Evolutionary conservation across 2,797 vertebrate genomes (phyloP).

Genomic region (Enteromius radiatus): DNA sequence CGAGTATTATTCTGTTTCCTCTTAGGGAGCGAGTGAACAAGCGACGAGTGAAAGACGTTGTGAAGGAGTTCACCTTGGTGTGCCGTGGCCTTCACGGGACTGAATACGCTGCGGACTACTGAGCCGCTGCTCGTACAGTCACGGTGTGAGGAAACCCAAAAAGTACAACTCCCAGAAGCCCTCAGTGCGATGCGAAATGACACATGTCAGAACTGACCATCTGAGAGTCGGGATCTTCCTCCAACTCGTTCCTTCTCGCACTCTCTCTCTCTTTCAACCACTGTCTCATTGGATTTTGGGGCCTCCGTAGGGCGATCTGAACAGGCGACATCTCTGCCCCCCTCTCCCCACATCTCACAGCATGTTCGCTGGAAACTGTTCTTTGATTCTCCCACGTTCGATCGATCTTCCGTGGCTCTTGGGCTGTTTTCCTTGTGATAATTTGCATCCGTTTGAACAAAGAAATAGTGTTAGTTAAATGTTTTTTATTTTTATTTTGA

Average conservation of each 20-base stretch:
- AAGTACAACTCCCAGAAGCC: constrained; percentile 48
- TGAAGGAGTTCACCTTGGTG: constrained; percentile 96
- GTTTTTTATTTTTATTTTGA: constrained; percentile 68
- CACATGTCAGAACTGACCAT: constrained; percentile 2
- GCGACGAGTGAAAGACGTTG: constrained; percentile 94
- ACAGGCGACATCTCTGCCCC: constrained; percentile 4
- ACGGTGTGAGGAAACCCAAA: constrained; percentile 66
- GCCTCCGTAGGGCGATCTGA: not conserved
- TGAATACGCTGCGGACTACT: constrained; percentile 98
- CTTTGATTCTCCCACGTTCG: constrained; percentile 43
- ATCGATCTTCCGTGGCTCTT: constrained; percentile 79
- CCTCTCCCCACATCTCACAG: constrained; percentile 34
- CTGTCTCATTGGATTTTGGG: constrained; percentile 21
- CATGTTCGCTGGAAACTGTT: constrained; percentile 59
- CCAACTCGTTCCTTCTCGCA: constrained; percentile 24
- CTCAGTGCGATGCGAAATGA: constrained; percentile 53
- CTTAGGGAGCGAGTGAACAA: constrained; percentile 97
- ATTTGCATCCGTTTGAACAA: constrained; percentile 76
- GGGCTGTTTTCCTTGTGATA: constrained; percentile 76
- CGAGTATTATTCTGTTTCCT: not conserved
- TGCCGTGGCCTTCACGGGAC: constrained; percentile 98
- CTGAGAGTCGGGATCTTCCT: constrained; percentile 20
- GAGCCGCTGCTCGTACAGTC: constrained; percentile 68
- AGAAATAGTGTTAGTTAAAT: constrained; percentile 76
- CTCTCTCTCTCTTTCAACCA: constrained; percentile 27